Conservation (phyloP, 2,888 invertebrate genomes). For the Homarus gammarus region DNA sequence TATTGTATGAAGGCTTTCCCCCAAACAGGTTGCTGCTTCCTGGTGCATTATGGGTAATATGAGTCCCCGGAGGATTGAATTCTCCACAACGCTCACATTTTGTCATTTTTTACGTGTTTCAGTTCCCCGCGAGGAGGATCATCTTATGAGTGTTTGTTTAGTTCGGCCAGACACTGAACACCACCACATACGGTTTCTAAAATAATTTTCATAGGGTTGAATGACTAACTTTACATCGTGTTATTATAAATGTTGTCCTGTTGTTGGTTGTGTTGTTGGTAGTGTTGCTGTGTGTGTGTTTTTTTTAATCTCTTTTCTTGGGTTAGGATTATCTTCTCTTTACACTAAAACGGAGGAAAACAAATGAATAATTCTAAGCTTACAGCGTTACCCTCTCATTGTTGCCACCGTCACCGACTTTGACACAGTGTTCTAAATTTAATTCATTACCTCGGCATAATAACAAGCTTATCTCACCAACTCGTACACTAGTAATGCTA, state of each 20-base stretch:
- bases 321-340: neutral
- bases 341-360: neutral
- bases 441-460: neutral
- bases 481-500: too few relatives aligned
- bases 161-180: neutral
- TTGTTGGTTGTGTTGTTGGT: too few relatives aligned
- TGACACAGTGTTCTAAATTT: neutral
- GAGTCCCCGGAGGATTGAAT: slow-evolving; percentile 36
- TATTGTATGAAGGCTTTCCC: slow-evolving; percentile 56
- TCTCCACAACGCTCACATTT: slow-evolving; percentile 23
- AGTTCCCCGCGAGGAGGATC: slow-evolving; percentile 9
- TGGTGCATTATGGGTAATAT: slow-evolving; percentile 56
- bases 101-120: slow-evolving; percentile 12
- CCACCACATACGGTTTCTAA: too few relatives aligned
- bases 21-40: slow-evolving; percentile 53
- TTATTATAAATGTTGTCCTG: too few relatives aligned
- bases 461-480: too few relatives aligned
- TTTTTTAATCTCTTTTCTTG: neutral
- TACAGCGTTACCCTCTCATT: neutral
- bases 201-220: too few relatives aligned
- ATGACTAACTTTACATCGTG: too few relatives aligned
- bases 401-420: neutral
- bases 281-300: too few relatives aligned
- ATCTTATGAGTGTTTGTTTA: slow-evolving; percentile 5
- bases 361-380: neutral